Conservation (phyloP, 1,140 invertebrate genomes). For the Pectinophora gossypiella region DNA sequence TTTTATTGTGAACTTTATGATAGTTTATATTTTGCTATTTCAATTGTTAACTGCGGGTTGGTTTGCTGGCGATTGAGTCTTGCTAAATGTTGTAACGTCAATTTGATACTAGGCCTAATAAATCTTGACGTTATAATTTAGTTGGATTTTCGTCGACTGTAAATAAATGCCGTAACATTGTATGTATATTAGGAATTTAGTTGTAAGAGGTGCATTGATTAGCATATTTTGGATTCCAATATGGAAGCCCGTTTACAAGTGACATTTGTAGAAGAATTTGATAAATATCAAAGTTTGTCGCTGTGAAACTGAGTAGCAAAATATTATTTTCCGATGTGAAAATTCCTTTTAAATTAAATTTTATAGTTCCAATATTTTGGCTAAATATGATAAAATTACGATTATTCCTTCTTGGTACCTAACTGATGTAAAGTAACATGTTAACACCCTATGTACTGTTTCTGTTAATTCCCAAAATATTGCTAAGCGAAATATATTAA, state of each 20-base stretch:
- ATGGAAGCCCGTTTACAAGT: no score
- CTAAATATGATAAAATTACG: no score
- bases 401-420: no score
- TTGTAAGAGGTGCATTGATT: constrained; percentile 57
- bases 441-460: constrained; percentile 45
- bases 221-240: constrained; percentile 8
- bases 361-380: no score
- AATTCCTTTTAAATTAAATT: no score
- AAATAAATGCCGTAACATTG: constrained; percentile 35
- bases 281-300: no score
- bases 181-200: constrained; percentile 68
- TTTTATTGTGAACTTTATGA: constrained; percentile 63
- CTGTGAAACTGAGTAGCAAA: no score
- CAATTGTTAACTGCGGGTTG: constrained; percentile 45
- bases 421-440: no score
- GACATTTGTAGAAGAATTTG: no score
- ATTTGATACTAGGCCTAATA: not conserved
- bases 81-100: not conserved
- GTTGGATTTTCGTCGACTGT: constrained; percentile 12
- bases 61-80: constrained; percentile 17
- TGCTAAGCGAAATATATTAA: constrained; percentile 55
- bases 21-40: constrained; percentile 65
- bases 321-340: no score
- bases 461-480: constrained; percentile 58
- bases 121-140: no score